A percentile compares a stretch with the other conserved stretches of the same genome.
These are phyloP conservation scores for Chloroclysta siterata DNA, from an alignment of 2,888 invertebrate species.

Conservation along the genomic window DNA sequence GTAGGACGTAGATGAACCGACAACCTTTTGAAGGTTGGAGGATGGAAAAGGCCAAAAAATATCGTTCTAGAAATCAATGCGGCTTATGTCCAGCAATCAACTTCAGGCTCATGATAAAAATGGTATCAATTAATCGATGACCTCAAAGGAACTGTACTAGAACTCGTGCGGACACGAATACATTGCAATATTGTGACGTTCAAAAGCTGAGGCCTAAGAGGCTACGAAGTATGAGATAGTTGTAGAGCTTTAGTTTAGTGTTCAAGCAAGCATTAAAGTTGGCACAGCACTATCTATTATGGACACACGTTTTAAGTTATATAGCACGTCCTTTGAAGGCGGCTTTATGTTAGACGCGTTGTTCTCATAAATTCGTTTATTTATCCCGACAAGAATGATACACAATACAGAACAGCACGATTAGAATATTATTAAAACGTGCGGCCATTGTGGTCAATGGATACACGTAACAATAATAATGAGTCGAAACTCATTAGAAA, in stretches of 20 bases:
- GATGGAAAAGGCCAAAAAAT: background rate
- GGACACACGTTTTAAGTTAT: constrained; percentile 9
- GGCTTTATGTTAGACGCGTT: constrained; percentile 4
- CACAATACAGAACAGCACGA: background rate
- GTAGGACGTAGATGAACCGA: background rate
- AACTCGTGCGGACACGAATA: constrained; percentile 51
- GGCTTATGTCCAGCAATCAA: background rate
- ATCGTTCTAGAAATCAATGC: background rate
- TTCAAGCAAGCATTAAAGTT: constrained; percentile 25
- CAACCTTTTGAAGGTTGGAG: background rate
- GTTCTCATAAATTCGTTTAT: constrained; percentile 13
- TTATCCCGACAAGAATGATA: constrained; percentile 3
- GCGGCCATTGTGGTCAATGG: background rate
- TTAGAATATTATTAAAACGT: background rate
- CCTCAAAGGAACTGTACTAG: too few species aligned
- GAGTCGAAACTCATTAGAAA: background rate
- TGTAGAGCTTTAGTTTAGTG: constrained; percentile 25
- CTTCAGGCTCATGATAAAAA: background rate
- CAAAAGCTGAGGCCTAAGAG: constrained; percentile 18
- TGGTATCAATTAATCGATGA: background rate
- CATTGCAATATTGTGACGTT: constrained; percentile 33
- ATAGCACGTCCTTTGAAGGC: constrained; percentile 12
- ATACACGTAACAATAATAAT: background rate
- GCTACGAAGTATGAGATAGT: constrained; percentile 24
- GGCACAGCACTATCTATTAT: constrained; percentile 5